Evolutionary conservation across 2,888 invertebrate genomes (phyloP).

Genomic region (Orgyia antiqua): DNA sequence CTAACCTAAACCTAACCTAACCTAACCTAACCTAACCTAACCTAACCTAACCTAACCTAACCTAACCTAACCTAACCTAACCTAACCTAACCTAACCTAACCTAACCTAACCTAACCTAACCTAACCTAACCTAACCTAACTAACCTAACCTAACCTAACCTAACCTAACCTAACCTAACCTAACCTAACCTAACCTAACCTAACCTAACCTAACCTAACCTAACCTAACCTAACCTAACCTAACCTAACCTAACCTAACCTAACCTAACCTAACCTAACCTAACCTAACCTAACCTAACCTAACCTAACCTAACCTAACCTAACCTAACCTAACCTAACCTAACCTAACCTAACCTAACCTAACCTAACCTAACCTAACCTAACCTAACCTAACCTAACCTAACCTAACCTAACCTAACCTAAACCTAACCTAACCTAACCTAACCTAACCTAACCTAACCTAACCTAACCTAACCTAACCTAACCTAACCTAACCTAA

Average conservation of each 20-base stretch:
- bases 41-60: constrained; percentile 15
- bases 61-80: constrained; percentile 10
- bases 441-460: constrained; percentile 13
- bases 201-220: constrained; percentile 8
- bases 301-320: constrained; percentile 9
- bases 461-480: constrained; percentile 6
- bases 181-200: constrained; percentile 5
- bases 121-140: constrained; percentile 10
- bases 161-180: constrained; percentile 9
- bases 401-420: constrained; percentile 15
- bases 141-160: constrained; percentile 6
- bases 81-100: constrained; percentile 6
- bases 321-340: constrained; percentile 6
- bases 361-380: constrained; percentile 9
- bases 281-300: constrained; percentile 5
- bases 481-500: constrained; percentile 4
- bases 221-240: constrained; percentile 7
- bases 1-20: constrained; percentile 11
- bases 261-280: constrained; percentile 11
- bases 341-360: constrained; percentile 9
- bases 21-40: constrained; percentile 19
- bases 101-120: constrained; percentile 6
- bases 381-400: constrained; percentile 15
- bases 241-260: neutral
- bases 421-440: constrained; percentile 5